Base-by-base conservation (phyloP, 1,140 invertebrate genomes). In the Cydia fagiglandana region DNA sequence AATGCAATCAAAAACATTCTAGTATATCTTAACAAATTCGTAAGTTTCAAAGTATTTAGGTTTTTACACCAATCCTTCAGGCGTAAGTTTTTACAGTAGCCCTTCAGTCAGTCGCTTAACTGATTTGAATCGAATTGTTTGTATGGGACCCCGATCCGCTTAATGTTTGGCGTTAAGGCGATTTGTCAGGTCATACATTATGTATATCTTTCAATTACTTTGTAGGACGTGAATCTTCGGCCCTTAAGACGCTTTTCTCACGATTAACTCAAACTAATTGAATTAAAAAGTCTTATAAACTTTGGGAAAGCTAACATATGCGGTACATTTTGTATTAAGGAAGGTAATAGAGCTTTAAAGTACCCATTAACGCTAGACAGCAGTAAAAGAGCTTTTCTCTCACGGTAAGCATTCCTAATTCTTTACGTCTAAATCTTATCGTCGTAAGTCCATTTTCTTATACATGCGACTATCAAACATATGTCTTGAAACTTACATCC, bases 101-200 rank as follows among this genome's bases (percentile, higher is more conserved):
- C 66, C 34, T 70, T 70, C 3, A 41, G 7, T 15, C 28, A 41
- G 7, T 15, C 28, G 64, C 28, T 68, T 68, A 38, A 3, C n/a
- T 34, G 66, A 38, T 70, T 70, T 70, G n/a, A 70, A 70, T 70
- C n/a, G 34, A 2, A 70, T 45, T 70, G 34, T 20, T 70, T 70
- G 17, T 17, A 70, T 17, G n/a, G 7, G 66, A 45, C 66, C 2
- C 50, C 17, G 4, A 53, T 53, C 15, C 50, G 50, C 15, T 53
- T 17, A 30, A 53, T 70, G n/a, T 12, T 24, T 10, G 56, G 6
- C 17, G n/a, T 61, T 20, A 61, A 61, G 20, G 17, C n/a, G 56
- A 20, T 10, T 61, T 53, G 50, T 53, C 50, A 24, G 9, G 3
- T 4, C 56, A 61, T 61, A 61, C 20, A 61, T 61, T 61, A 61